Evolutionary conservation across 1,140 invertebrate species (phyloP).

Genomic region (Aleiodes sp.): DNA sequence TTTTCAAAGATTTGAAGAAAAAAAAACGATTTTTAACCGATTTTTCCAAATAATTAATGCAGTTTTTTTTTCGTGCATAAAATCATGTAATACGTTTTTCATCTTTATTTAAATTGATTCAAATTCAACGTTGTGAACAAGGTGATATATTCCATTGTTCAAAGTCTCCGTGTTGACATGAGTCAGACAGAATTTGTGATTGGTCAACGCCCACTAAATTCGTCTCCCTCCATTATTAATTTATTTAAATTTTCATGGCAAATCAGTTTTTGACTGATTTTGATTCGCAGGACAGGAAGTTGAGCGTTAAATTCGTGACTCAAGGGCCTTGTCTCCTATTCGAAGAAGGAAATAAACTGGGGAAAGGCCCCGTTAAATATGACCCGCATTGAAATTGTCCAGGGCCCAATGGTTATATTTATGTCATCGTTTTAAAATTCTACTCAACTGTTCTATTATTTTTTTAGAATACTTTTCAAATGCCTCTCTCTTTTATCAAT

Average conservation of each 20-base stretch:
- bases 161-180: neutral
- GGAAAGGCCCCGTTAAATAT: constrained; percentile 26
- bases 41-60: no score
- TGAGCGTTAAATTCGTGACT: constrained; percentile 19
- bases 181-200: neutral
- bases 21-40: no score
- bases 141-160: neutral
- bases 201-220: constrained; percentile 9
- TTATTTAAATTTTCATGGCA: neutral
- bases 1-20: no score
- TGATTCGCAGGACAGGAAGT: constrained; percentile 16
- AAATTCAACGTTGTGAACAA: neutral
- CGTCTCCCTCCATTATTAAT: neutral
- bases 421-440: constrained; percentile 9
- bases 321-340: neutral
- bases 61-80: neutral
- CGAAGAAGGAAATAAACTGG: constrained; percentile 5
- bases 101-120: neutral
- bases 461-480: neutral
- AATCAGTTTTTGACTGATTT: neutral
- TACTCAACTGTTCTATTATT: neutral
- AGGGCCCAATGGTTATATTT: constrained; percentile 13
- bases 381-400: constrained; percentile 8
- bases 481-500: neutral
- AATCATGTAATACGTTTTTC: neutral